A percentile compares a stretch with the other conserved stretches of the same genome.
Conservation (phyloP, 2,888 invertebrate genomes). For the Pollenia amentaria region DNA sequence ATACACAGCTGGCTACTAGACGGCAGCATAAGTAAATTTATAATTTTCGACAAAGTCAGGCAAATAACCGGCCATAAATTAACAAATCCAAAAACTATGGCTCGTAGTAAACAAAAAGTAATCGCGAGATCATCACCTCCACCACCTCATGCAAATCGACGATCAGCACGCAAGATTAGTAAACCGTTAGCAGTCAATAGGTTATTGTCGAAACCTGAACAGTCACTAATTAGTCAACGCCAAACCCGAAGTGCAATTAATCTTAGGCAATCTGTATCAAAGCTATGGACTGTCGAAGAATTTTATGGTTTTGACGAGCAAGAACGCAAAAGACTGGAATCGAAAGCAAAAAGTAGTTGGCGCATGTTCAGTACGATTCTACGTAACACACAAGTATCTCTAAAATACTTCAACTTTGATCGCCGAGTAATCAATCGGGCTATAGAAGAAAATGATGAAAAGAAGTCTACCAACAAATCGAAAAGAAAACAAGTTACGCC, state of each 20-base stretch:
- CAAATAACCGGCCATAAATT: conserved; percentile 1
- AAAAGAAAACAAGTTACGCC: conserved; percentile 24
- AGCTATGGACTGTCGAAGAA: conserved; percentile 47
- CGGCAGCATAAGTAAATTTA: conserved; percentile 12
- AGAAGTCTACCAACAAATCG: conserved; percentile 19
- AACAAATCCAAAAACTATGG: not conserved
- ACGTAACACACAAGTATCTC: conserved; percentile 78
- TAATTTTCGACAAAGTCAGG: conserved; percentile 38
- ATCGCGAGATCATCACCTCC: not conserved
- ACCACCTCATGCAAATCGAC: conserved; percentile 4
- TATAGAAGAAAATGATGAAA: conserved; percentile 49
- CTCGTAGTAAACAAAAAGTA: conserved; percentile 28
- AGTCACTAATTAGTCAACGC: conserved; percentile 9
- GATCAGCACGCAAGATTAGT: conserved; percentile 35
- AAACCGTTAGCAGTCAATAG: conserved; percentile 41
- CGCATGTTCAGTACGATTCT: conserved; percentile 78
- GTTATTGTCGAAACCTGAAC: conserved; percentile 24
- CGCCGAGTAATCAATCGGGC: conserved; percentile 78
- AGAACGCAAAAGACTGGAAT: conserved; percentile 72
- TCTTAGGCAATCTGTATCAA: conserved; percentile 8
- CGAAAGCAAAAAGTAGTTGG: conserved; percentile 75
- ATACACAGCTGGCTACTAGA: conserved; percentile 20
- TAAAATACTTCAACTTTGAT: conserved; percentile 79
- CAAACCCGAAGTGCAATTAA: conserved; percentile 58
- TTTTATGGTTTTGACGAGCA: conserved; percentile 66